These are phyloP conservation scores for Nyctalus aviator DNA, from an alignment of 2,797 vertebrate species.

Conservation along the genomic window DNA sequence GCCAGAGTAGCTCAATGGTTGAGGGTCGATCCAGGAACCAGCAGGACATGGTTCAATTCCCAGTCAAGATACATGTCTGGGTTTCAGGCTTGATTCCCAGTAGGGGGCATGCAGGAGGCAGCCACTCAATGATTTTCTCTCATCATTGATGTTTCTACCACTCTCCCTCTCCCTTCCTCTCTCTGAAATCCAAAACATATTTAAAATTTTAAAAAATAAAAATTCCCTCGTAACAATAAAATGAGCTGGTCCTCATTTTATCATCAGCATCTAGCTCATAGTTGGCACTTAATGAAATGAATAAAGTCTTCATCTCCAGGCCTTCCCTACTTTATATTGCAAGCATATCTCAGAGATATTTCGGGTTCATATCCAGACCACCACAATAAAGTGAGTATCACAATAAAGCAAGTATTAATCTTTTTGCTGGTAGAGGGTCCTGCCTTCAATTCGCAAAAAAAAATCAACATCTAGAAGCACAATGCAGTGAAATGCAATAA, in stretches of 20 bases:
- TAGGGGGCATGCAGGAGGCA: too few relatives aligned
- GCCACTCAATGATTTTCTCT: too few relatives aligned
- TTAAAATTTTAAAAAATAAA: conserved; percentile 17
- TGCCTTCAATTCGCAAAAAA: not conserved
- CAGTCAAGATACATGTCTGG: too few relatives aligned
- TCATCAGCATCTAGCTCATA: not conserved
- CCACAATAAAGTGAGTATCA: not conserved
- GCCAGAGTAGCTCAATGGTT: too few relatives aligned
- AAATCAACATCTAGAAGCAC: not conserved
- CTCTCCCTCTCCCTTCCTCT: too few relatives aligned
- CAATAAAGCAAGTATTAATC: not conserved
- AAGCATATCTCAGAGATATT: not conserved
- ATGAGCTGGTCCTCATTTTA: not conserved
- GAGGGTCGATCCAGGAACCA: too few relatives aligned
- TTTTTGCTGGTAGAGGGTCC: not conserved
- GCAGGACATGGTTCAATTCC: too few relatives aligned
- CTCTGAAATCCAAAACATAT: too few relatives aligned
- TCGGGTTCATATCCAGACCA: not conserved
- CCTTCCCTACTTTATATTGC: not conserved
- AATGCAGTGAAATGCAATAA: not conserved
- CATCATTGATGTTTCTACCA: too few relatives aligned
- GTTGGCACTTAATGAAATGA: conserved; percentile 34
- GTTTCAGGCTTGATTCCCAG: too few relatives aligned
- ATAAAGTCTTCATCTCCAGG: not conserved
- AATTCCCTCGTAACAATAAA: not conserved